phyloP scores from a whole-genome alignment of 2,797 vertebrate genomes.

The Argya squamiceps region DNA sequence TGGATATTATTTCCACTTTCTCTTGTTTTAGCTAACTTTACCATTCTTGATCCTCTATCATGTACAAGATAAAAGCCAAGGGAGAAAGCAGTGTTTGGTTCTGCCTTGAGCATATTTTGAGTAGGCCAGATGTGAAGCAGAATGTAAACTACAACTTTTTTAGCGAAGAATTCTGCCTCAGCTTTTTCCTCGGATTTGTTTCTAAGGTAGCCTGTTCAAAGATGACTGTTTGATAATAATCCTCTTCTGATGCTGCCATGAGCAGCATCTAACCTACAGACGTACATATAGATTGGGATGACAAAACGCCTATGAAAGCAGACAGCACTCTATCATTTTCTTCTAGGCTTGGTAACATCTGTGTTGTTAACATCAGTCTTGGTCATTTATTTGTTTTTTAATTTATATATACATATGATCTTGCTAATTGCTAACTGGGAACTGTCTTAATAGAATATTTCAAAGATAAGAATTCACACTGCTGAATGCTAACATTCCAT shows the following conservation, averaged over 20 bases:
- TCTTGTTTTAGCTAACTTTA: background rate
- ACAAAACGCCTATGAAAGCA: background rate
- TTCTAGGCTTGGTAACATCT: background rate
- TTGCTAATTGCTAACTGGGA: background rate
- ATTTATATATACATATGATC: background rate
- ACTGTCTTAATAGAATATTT: background rate
- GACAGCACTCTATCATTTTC: background rate
- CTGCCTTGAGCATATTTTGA: background rate
- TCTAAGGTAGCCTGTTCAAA: background rate
- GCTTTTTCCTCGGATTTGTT: background rate
- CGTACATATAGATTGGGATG: background rate
- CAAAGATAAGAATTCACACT: background rate
- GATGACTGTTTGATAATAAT: background rate
- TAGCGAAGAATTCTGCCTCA: background rate
- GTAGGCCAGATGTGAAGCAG: background rate
- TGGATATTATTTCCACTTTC: background rate
- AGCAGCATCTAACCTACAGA: background rate
- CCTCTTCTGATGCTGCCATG: background rate
- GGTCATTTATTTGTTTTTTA: background rate
- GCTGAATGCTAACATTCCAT: background rate
- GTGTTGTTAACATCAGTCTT: background rate
- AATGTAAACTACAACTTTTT: background rate
- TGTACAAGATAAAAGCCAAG: background rate
- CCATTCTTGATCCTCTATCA: background rate
- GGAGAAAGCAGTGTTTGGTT: background rate